Evolutionary conservation across 92 coral and sea anemone genomes (phyloP).

Genomic region (Actinostola sp.): DNA sequence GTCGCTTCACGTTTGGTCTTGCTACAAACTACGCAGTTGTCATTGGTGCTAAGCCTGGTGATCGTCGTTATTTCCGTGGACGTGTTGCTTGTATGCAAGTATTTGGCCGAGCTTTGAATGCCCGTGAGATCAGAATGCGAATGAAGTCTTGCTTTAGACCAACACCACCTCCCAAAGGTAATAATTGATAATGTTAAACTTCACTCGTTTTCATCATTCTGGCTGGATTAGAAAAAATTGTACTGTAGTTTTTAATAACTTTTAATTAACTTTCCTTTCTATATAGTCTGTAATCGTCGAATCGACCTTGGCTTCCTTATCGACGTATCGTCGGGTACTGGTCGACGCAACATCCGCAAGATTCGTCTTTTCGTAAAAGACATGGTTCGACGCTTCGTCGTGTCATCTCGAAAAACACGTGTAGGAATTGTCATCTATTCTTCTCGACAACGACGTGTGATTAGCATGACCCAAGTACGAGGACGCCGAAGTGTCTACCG

Average conservation of each 20-base stretch:
- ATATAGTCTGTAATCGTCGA: constrained; percentile 58
- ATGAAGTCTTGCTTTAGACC: constrained; percentile 34
- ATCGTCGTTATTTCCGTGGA: constrained; percentile 45
- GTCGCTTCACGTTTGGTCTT: constrained; percentile 4
- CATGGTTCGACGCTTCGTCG: constrained; percentile 64
- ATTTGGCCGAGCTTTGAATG: constrained; percentile 23
- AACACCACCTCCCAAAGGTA: constrained; percentile 21
- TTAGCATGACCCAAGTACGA: constrained; percentile 56
- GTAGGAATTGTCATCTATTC: constrained; percentile 58
- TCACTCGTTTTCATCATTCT: background rate
- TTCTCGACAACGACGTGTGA: constrained; percentile 29
- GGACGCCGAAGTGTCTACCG: constrained; percentile 36
- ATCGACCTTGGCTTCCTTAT: constrained; percentile 78
- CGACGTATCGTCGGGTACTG: constrained; percentile 80
- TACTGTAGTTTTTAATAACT: background rate
- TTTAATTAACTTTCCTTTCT: background rate
- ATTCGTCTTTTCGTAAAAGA: constrained; percentile 69
- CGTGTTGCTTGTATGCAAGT: constrained; percentile 43
- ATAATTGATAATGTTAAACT: background rate
- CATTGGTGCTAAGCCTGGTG: constrained; percentile 38
- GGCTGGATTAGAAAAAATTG: background rate
- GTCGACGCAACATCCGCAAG: constrained; percentile 66
- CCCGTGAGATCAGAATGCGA: constrained; percentile 17
- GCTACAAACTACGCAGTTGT: constrained; percentile 34
- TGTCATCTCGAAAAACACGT: constrained; percentile 60